These are phyloP conservation scores for Penelope pileata DNA, from an alignment of 2,113 vertebrate genomes.

Conservation along the genomic window DNA sequence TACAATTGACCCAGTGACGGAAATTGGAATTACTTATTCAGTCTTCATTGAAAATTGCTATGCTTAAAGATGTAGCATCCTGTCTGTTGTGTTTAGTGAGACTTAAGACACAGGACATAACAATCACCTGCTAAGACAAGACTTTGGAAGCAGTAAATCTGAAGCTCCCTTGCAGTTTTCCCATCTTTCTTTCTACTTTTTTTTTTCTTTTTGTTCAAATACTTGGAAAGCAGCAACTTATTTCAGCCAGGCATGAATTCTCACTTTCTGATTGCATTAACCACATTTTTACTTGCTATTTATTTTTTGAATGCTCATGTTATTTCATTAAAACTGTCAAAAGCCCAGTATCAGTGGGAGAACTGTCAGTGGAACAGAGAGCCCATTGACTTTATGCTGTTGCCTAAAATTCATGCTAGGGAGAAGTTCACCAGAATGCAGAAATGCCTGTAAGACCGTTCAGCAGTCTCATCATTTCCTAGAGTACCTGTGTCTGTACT, in stretches of 20 bases:
- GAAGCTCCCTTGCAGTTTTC: not conserved
- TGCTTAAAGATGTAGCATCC: not conserved
- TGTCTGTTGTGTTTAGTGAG: not conserved
- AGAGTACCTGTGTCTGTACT: not conserved
- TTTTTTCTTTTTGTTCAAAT: not conserved
- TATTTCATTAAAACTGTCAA: not conserved
- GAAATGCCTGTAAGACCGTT: not conserved
- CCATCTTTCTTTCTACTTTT: not conserved
- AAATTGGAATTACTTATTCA: not conserved
- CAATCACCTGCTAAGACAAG: not conserved
- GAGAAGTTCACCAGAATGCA: not conserved
- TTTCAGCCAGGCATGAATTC: slow-evolving; percentile 2
- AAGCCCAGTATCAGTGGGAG: not conserved
- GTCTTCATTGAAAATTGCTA: not conserved
- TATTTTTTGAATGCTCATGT: not conserved
- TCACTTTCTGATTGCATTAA: not conserved
- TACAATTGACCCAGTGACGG: not conserved
- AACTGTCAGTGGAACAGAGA: not conserved
- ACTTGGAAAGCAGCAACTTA: not conserved
- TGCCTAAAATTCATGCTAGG: not conserved
- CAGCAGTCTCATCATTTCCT: not conserved
- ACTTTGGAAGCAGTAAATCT: not conserved
- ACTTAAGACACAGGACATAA: not conserved
- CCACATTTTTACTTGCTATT: not conserved
- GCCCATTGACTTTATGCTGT: not conserved